These are phyloP conservation scores for Odontophorus gujanensis DNA, from an alignment of 2,113 vertebrate genomes.

Conservation along the genomic window DNA sequence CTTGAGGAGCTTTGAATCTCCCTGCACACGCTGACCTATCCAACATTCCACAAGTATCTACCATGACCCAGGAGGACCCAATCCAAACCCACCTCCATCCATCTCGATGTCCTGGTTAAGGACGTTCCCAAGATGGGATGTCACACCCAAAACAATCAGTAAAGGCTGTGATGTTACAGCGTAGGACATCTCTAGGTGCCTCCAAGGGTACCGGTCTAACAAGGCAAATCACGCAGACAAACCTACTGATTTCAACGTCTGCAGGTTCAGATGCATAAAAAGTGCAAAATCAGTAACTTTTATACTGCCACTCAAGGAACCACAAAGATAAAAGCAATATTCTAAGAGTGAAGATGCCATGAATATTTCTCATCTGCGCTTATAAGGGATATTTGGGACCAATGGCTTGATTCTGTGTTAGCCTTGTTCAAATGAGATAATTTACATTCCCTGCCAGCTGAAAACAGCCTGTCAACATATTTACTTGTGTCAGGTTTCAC, in stretches of 20 bases:
- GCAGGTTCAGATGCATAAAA: conserved; percentile 60
- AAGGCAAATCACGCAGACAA: conserved; percentile 49
- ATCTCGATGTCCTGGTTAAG: background rate
- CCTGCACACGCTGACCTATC: background rate
- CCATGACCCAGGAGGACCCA: background rate
- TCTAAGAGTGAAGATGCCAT: conserved; percentile 55
- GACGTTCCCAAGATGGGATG: background rate
- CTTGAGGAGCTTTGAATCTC: background rate
- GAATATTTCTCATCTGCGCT: conserved; percentile 72
- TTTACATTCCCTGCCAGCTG: conserved; percentile 19
- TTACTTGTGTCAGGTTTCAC: conserved; percentile 42
- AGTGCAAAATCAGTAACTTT: conserved; percentile 71
- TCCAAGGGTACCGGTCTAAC: background rate
- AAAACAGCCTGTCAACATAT: conserved; percentile 50
- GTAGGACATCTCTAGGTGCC: background rate
- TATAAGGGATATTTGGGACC: conserved; percentile 64
- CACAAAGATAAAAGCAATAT: conserved; percentile 71
- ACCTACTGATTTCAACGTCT: conserved; percentile 60
- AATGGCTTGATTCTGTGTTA: conserved; percentile 32
- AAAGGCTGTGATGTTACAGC: background rate
- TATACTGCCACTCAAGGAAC: conserved; percentile 67
- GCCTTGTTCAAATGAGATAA: conserved; percentile 58
- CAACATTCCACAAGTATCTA: background rate
- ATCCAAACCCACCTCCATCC: background rate
- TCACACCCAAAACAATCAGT: background rate